Percentiles rank a stretch among this genome's conserved stretches.
Conservation (phyloP, 2,888 invertebrate genomes). For the Crepidodera aurea region DNA sequence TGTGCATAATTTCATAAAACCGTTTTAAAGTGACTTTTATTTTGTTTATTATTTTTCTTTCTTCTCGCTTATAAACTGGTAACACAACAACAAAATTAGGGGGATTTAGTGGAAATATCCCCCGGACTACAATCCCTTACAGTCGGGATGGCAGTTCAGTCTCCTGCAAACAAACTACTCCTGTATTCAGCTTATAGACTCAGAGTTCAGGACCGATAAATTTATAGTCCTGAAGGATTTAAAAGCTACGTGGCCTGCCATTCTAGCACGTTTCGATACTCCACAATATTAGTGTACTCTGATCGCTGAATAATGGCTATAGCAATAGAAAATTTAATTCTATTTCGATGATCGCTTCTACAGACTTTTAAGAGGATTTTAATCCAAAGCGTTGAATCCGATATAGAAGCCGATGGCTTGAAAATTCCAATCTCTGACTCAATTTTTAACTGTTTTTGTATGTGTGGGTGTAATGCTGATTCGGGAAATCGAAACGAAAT, state of each 20-base stretch:
- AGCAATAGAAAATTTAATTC: constrained; percentile 26
- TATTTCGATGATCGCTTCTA: constrained; percentile 7
- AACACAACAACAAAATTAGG: no score
- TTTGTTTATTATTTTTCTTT: no score
- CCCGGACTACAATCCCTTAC: constrained; percentile 33
- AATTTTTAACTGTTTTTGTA: no score
- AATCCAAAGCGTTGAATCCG: neutral
- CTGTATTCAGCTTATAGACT: constrained; percentile 48
- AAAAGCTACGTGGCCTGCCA: constrained; percentile 40
- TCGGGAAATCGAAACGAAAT: no score
- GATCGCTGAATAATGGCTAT: constrained; percentile 35
- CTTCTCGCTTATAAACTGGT: no score
- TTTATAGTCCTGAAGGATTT: constrained; percentile 53
- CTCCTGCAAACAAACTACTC: constrained; percentile 51
- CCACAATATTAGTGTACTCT: constrained; percentile 38
- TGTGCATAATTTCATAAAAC: no score
- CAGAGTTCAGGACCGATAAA: constrained; percentile 51
- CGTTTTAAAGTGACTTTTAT: no score
- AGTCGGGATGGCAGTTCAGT: constrained; percentile 40
- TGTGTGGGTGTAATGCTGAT: no score
- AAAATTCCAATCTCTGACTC: neutral
- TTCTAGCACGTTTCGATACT: constrained; percentile 35
- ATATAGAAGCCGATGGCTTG: neutral
- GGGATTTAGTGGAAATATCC: no score
- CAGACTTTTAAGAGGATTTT: constrained; percentile 14